Evolutionary conservation across 1,140 invertebrate genomes (phyloP).

Genomic region (Brachionus rotundiformis): DNA sequence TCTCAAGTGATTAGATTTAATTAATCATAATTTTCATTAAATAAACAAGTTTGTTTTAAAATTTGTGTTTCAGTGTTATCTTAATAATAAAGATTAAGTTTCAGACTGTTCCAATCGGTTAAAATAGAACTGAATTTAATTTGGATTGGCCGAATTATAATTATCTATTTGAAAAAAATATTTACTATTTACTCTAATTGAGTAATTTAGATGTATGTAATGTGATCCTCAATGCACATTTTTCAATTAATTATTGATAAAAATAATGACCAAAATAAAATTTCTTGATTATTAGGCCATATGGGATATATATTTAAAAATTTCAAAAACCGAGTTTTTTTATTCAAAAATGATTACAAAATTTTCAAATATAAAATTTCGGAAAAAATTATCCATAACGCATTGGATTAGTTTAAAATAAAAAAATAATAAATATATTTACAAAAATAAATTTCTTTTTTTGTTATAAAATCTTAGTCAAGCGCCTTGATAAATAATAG

Average conservation of each 20-base stretch:
- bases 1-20: background rate
- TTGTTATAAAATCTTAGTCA: background rate
- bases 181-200: background rate
- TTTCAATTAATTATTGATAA: background rate
- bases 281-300: background rate
- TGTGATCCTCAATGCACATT: background rate
- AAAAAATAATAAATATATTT: background rate
- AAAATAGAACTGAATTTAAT: background rate
- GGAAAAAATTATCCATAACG: background rate
- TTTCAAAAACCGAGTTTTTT: background rate
- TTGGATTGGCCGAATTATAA: background rate
- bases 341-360: slow-evolving; percentile 12
- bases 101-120: background rate
- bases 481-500: background rate
- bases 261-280: background rate
- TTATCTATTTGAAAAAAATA: background rate
- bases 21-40: background rate
- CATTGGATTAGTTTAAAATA: background rate
- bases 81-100: background rate
- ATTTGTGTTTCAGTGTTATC: background rate
- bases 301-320: background rate
- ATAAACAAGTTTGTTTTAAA: background rate
- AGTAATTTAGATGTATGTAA: background rate
- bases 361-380: slow-evolving; percentile 6
- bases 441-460: background rate